Evolutionary conservation across 2,797 vertebrate genomes (phyloP).

Genomic region (Centroberyx gerrardi): DNA sequence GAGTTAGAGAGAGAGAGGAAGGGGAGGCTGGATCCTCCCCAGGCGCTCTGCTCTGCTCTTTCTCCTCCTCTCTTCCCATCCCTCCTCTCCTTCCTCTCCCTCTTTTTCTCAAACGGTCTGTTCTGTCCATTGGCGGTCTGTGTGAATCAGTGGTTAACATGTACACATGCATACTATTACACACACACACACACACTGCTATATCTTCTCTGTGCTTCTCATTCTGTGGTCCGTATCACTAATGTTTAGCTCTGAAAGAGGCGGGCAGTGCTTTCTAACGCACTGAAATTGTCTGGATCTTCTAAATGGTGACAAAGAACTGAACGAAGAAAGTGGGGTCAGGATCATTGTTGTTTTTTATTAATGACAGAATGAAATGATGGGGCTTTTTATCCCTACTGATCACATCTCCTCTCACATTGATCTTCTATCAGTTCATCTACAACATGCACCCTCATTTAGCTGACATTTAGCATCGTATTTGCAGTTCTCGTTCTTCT

Average conservation of each 20-base stretch:
- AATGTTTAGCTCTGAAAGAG: conserved; percentile 83
- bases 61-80: conserved; percentile 52
- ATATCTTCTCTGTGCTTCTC: conserved; percentile 70
- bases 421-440: conserved; percentile 29
- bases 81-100: conserved; percentile 41
- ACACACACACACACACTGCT: conserved; percentile 61
- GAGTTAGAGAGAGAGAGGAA: conserved; percentile 50
- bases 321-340: conserved; percentile 17
- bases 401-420: conserved; percentile 33
- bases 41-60: conserved; percentile 48
- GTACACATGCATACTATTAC: conserved; percentile 66
- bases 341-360: conserved; percentile 29
- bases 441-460: conserved; percentile 33
- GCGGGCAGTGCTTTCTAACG: conserved; percentile 55
- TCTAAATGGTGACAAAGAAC: conserved; percentile 60
- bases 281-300: conserved; percentile 55
- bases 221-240: conserved; percentile 77
- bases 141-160: conserved; percentile 72
- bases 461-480: conserved; percentile 10
- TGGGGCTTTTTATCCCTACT: conserved; percentile 43
- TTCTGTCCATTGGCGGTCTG: conserved; percentile 66
- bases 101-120: conserved; percentile 55
- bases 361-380: conserved; percentile 48
- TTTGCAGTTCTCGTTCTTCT: conserved; percentile 27
- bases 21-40: conserved; percentile 92